Evolutionary conservation across 2,888 invertebrate species (phyloP), one percentile per base, ranked within the genome.

Genomic region (Sepiola atlantica): DNA sequence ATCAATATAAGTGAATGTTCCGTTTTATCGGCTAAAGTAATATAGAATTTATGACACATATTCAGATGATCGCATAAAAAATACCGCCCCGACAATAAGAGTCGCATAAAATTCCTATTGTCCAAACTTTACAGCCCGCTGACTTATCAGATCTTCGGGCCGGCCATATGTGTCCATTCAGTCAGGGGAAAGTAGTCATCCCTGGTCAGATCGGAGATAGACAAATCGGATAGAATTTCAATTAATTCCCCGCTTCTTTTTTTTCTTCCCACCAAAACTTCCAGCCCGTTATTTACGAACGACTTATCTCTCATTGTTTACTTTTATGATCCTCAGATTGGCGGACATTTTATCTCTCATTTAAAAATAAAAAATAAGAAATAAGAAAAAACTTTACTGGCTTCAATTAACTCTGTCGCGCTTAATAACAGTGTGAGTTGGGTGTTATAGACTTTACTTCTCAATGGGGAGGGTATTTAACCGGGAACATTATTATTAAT

Each of bases 151-250:
- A n/a, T 77, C n/a, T 32, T 32, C 16, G n/a, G 77, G n/a, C 77
- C 77, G 32, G n/a, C 77, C 77, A 77, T 77, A 77, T 77, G 77
- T 77, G 77, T 77, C 77, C 77, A 77, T 77, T 77, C 77, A 77
- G 14, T 77, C 77, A 14, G n/a, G 32, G n/a, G 32, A n/a, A 77
- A 24, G 20, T 57, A 57, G 16, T 77, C n/a, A 77, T 77, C 77
- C 77, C 16, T 77, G 77, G n/a, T 77, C 77, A n/a, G 77, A 77
- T 77, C 77, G 32, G n/a, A 77, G 77, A 77, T 77, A 77, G 16
- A 77, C 10, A 32, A 77, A 77, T 77, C 77, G 77, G 77, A 77
- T 77, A 77, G n/a, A 77, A n/a, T 77, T 77, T 77, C 77, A 77
- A 77, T 77, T 77, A 77, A 77, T 77, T 77, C 16, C 1, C 45